A percentile compares a stretch with the other conserved stretches of the same genome.
phyloP scores from a whole-genome alignment of 2,113 vertebrate species.

The Bubo scandiacus region DNA sequence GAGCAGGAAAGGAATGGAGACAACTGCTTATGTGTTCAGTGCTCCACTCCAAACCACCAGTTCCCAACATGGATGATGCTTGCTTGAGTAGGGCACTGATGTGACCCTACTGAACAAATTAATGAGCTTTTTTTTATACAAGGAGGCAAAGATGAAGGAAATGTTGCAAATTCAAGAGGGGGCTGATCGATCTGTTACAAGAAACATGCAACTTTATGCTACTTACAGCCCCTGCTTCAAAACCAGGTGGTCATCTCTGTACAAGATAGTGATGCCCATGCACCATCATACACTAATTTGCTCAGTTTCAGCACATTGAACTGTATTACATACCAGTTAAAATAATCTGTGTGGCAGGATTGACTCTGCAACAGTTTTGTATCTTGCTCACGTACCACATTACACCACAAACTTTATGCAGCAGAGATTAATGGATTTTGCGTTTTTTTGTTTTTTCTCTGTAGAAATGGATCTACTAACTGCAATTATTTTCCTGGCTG shows the following conservation, averaged over 20 bases:
- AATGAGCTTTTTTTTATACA: neutral
- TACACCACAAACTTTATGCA: neutral
- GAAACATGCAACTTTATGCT: neutral
- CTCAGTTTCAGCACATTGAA: neutral
- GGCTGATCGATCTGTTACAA: neutral
- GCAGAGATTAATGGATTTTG: neutral
- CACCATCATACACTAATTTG: neutral
- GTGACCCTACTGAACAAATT: neutral
- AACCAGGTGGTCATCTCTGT: neutral
- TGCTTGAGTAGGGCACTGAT: neutral
- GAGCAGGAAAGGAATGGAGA: neutral
- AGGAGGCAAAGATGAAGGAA: neutral
- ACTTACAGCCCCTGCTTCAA: neutral
- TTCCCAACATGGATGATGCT: rapidly evolving
- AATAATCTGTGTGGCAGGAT: neutral
- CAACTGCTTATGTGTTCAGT: neutral
- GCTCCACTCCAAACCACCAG: neutral
- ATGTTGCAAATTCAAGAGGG: neutral
- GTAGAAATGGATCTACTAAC: conserved; percentile 14
- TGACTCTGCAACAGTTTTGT: neutral
- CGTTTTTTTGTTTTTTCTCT: neutral
- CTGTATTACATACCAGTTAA: neutral
- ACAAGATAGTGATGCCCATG: neutral
- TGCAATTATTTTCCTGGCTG: neutral
- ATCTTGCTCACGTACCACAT: neutral